Percentiles rank a stretch among this genome's conserved stretches.
Conservation (phyloP, 2,113 vertebrate genomes). For the Merops nubicus region DNA sequence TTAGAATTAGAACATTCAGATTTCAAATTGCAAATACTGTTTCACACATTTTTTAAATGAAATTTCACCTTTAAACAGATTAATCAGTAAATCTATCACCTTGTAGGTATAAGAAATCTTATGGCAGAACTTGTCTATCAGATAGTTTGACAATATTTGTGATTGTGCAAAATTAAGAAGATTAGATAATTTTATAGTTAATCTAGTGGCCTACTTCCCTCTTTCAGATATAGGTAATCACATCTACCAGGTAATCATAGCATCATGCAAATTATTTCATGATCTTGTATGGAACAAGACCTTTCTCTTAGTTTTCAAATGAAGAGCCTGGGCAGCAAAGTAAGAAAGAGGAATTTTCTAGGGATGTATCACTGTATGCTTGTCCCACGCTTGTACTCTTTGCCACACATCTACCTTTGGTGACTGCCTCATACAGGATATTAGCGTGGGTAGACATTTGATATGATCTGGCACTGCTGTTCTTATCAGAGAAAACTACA, state of each 20-base stretch:
- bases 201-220: background rate
- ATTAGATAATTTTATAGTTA: background rate
- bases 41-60: background rate
- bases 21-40: background rate
- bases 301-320: background rate
- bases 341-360: background rate
- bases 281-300: background rate
- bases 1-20: background rate
- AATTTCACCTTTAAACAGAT: background rate
- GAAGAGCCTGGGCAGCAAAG: background rate
- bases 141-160: background rate
- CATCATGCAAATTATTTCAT: background rate
- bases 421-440: background rate
- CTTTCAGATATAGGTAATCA: background rate
- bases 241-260: background rate
- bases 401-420: background rate
- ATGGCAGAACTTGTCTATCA: background rate
- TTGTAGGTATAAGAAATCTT: background rate
- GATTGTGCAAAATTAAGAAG: background rate
- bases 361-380: background rate
- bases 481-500: background rate
- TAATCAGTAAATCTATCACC: background rate
- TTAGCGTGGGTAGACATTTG: background rate
- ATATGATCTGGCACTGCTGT: background rate
- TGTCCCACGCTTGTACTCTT: background rate